Percentiles rank a stretch among this genome's conserved stretches.
phyloP scores from a whole-genome alignment of 2,797 vertebrate species.

The Catostomus latipinnis region DNA sequence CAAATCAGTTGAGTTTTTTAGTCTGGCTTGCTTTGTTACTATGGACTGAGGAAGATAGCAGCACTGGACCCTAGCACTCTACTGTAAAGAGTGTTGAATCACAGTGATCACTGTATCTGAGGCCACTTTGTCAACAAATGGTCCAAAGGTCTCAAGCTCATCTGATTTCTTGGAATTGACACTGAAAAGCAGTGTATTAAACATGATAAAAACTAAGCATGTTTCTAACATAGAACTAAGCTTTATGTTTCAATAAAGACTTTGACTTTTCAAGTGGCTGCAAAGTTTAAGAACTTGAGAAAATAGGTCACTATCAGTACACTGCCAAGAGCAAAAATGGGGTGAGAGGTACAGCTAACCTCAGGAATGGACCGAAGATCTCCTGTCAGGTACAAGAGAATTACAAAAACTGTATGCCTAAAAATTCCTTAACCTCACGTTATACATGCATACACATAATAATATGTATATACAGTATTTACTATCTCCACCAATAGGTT shows the following conservation, averaged over 20 bases:
- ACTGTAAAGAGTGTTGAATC: conserved; percentile 54
- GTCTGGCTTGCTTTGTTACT: conserved; percentile 28
- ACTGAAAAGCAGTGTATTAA: conserved; percentile 30
- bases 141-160: conserved; percentile 63
- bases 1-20: conserved; percentile 26
- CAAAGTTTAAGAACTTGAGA: conserved; percentile 83
- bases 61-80: conserved; percentile 54
- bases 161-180: conserved; percentile 58
- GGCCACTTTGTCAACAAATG: conserved; percentile 38
- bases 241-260: too few relatives aligned
- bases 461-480: background rate
- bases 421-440: background rate
- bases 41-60: conserved; percentile 45
- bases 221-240: too few relatives aligned
- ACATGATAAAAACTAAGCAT: conserved; percentile 11
- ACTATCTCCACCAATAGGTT: conserved; percentile 76
- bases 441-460: background rate
- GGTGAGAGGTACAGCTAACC: conserved; percentile 76
- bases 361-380: conserved; percentile 83
- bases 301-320: conserved; percentile 88
- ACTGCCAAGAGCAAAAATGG: conserved; percentile 85
- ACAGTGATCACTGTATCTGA: background rate
- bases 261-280: conserved; percentile 74
- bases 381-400: conserved; percentile 84
- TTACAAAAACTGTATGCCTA: background rate